Percentiles rank a stretch among this genome's conserved stretches.
These are phyloP conservation scores for Cheilosia scutellata DNA, from an alignment of 2,888 invertebrate genomes.

Conservation along the genomic window DNA sequence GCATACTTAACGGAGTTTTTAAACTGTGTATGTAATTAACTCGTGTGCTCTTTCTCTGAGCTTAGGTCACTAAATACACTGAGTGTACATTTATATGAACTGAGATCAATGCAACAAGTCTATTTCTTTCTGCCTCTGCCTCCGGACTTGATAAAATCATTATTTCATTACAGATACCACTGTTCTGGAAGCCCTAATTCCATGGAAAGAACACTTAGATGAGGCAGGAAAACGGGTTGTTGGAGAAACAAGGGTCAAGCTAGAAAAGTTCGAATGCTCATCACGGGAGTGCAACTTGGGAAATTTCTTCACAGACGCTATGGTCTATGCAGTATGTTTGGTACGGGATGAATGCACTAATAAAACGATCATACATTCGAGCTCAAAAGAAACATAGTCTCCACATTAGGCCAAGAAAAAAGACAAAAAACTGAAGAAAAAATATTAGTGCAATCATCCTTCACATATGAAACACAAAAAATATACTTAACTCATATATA, in stretches of 20 bases:
- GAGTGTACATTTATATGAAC: too few species aligned
- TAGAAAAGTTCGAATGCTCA: constrained; percentile 86
- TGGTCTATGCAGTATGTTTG: constrained; percentile 62
- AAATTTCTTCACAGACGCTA: constrained; percentile 70
- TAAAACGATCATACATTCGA: not conserved
- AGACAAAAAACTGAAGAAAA: not conserved
- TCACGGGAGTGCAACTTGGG: constrained; percentile 78
- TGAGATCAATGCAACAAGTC: too few species aligned
- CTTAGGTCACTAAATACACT: too few species aligned
- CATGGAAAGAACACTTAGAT: constrained; percentile 86
- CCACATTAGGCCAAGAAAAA: too few species aligned
- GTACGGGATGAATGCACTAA: not conserved
- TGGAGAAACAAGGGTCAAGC: constrained; percentile 85
- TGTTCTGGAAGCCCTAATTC: constrained; percentile 85
- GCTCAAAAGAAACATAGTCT: not conserved
- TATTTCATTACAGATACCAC: constrained; percentile 20
- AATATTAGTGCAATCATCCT: constrained; percentile 75
- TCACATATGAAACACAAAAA: constrained; percentile 76
- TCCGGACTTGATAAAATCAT: not conserved
- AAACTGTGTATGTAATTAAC: too few species aligned
- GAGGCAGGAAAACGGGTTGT: constrained; percentile 85
- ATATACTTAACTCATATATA: not conserved
- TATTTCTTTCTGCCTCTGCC: too few species aligned
- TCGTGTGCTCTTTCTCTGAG: too few species aligned
- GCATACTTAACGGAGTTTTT: too few species aligned